Base-by-base conservation (phyloP, 1,140 invertebrate genomes). In the Cherax destructor region DNA sequence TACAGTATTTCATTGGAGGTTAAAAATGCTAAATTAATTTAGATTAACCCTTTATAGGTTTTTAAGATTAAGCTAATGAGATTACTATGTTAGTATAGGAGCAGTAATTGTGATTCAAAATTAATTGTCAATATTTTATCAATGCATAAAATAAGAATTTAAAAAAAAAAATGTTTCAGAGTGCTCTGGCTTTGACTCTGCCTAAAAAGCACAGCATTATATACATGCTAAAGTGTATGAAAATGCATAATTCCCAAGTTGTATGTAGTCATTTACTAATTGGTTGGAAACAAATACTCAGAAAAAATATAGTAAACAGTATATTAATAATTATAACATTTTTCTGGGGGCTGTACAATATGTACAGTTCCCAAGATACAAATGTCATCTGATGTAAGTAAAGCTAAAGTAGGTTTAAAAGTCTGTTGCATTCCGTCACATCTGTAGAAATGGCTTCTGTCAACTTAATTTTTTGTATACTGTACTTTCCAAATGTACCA, bases 391-490 rank as follows among this genome's bases (percentile, higher is more conserved):
- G 52, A 50, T 50, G n/a, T 13, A 56, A 56, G 52, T 49, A 78
- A 84, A 84, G 59, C 10, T 50, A 11, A 16, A 11, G 74, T 86
- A 86, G 50, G 49, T 52, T 50, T 56, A 86, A 52, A 50, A 72
- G 49, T 30, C 84, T 86, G 61, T 65, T 86, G 85, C 85, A 86
- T 86, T 86, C 85, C 85, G 85, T 78, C 30, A 86, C n/a, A 78
- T 41, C 49, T 78, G 74, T 77, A 59, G 79, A 56, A 50, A 81
- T 59, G 21, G 56, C 56, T 81, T 81, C 49, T 81, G 9, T 81
- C 50, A 81, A 24, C 56, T 81, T 81, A 21, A 65, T 24, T 56
- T 81, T 41, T 41, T 81, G 13, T 81, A 59, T 56, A n/a, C 79
- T 81, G 30, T 56, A n/a, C 79, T 81, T 81, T 81, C 21, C 50